phyloP scores from a whole-genome alignment of 1,140 invertebrate genomes.

The Bicyclus anynana region DNA sequence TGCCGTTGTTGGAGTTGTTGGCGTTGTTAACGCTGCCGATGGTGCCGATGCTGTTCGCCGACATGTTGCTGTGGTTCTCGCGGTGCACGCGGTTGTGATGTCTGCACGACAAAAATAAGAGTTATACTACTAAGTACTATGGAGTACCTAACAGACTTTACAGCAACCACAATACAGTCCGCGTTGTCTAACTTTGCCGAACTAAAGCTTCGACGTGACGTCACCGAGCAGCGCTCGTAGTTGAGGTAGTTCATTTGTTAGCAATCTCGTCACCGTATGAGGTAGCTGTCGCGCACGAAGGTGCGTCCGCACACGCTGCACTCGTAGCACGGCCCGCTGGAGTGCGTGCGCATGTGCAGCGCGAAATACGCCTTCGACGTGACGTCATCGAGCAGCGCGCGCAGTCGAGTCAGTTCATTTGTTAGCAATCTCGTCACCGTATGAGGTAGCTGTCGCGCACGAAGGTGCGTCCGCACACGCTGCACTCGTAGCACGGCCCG shows the following conservation, averaged over 20 bases:
- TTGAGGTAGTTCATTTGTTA: too few relatives aligned
- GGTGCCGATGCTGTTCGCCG: slow-evolving; percentile 71
- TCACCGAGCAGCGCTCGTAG: not conserved
- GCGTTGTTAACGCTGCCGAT: slow-evolving; percentile 67
- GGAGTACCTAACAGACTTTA: too few relatives aligned
- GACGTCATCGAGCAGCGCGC: too few relatives aligned
- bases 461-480: too few relatives aligned
- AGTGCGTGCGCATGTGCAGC: too few relatives aligned
- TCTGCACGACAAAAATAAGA: slow-evolving; percentile 34
- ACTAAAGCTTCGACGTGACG: too few relatives aligned
- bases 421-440: slow-evolving; percentile 65
- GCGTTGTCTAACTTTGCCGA: too few relatives aligned
- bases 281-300: slow-evolving; percentile 78
- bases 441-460: slow-evolving; percentile 78
- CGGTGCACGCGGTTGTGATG: slow-evolving; percentile 85
- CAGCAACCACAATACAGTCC: too few relatives aligned
- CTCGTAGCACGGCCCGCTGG: too few relatives aligned
- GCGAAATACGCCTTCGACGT: too few relatives aligned
- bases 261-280: slow-evolving; percentile 54
- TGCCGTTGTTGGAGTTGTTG: slow-evolving; percentile 54
- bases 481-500: slow-evolving; percentile 48
- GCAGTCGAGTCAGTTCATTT: too few relatives aligned
- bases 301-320: too few relatives aligned
- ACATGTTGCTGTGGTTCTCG: slow-evolving; percentile 77
- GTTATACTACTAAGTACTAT: not conserved